Evolutionary conservation across 53 echinoderm and acorn worm genomes (phyloP), one percentile per base, ranked within the genome.

Genomic region (Arbacia lixula): DNA sequence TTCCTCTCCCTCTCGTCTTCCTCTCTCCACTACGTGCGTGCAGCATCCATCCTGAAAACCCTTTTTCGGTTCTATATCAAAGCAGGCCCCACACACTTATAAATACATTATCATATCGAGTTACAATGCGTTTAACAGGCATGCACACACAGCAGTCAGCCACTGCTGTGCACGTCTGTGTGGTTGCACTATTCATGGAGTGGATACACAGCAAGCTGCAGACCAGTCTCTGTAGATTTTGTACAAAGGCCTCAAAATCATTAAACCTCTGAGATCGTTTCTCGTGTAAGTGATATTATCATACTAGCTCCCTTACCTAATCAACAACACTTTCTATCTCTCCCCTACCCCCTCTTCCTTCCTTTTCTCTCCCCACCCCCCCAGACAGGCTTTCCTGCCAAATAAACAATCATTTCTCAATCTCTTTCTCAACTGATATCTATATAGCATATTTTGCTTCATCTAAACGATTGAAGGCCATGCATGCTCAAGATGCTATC

Each of bases 51-150:
- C 46, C 42, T 69, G 6, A 69, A 43, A 69, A 69, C 34, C 69
- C 42, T 25, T n/a, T n/a, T 69, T 69, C 46, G 42, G 41, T 69
- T 29, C 40, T 16, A 42, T 69, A 42, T 69, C 46, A 41, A 27
- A 69, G 43, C 41, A 28, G 69, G 69, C 69, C 69, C 6, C 69
- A 69, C 69, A 69, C 69, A 69, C 69, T 69, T 69, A 69, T 69
- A 69, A 69, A 69, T 69, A 69, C 69, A 69, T 69, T 69, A 69
- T 69, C 69, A 69, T 69, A 69, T 69, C 29, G 17, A 69, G 69
- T 69, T 69, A 43, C 69, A 21, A 69, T 69, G 69, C 69, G 43
- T 69, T 69, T 43, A 8, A 29, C 69, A 69, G 69, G 43, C 69
- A n/a, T n/a, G n/a, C n/a, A n/a, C n/a, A n/a, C n/a, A n/a, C n/a